Base-by-base conservation (phyloP, 2,888 invertebrate species). In the Microplitis manilae region DNA sequence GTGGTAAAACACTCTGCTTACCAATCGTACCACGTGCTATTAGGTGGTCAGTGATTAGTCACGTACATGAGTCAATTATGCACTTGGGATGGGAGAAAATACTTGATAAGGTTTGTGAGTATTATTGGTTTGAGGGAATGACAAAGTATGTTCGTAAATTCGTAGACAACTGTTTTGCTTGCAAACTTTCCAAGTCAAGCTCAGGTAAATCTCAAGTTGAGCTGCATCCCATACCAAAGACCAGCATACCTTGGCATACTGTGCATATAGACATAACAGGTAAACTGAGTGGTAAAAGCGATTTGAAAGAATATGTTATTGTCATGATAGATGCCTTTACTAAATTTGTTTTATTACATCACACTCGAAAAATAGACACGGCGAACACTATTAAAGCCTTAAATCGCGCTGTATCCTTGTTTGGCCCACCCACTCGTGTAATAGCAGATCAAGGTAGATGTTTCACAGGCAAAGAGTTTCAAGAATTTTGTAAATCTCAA, bases 91-190 rank as follows among this genome's bases (percentile, higher is more conserved):
- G 67, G 40, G 73, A 68, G 30, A 68, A 77, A 30, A 30, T 4
- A 30, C 30, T 30, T 2, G 30, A 30, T 30, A 30, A 30, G 30
- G 30, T 2, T 30, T 30, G 30, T 4, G 30, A 30, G 30, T 30
- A 30, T 30, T 30, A 30, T 30, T 30, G 30, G 30, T 30, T 30
- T 30, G 30, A 30, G 4, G 30, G 30, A 30, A 30, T 30, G 30
- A 60, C 73, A n/a, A 73, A 79, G 65, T 68, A 68, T 73, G 61
- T 68, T 17, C 69, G 73, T 8, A 77, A 68, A 38, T 77, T 73
- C 68, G 65, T 77, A 17, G 68, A 73, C 40, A 68, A 81, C 30
- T 88, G 87, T 73, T 75, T 88, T 5, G 86, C 84, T 0, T 88
- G 30, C 30, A 30, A 30, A 30, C 30, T 30, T 30, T 30, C 30